phyloP scores from a whole-genome alignment of 2,888 invertebrate genomes.

The Caenorhabditis drosophilae region DNA sequence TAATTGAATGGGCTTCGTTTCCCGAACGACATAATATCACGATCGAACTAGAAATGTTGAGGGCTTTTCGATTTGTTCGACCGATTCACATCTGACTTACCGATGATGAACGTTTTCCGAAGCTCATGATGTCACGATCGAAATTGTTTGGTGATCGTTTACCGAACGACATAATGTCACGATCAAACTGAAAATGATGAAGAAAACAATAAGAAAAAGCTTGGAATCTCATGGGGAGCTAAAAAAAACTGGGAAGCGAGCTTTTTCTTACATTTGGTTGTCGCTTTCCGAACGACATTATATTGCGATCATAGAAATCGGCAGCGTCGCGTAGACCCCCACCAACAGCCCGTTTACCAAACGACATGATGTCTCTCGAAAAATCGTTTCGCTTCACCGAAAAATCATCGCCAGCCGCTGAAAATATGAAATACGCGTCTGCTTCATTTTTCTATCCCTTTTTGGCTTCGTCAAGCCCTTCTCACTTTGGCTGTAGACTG shows the following conservation, averaged over 20 bases:
- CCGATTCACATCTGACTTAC: too few relatives aligned
- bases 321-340: background rate
- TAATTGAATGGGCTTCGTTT: conserved; percentile 31
- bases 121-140: conserved; percentile 23
- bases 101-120: conserved; percentile 9
- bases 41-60: conserved; percentile 27
- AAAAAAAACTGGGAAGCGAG: background rate
- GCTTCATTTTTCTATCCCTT: background rate
- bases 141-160: conserved; percentile 16
- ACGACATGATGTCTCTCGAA: conserved; percentile 47
- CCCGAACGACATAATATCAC: conserved; percentile 46
- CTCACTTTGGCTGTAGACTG: conserved; percentile 29
- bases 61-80: conserved; percentile 8
- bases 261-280: conserved; percentile 8
- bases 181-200: conserved; percentile 2
- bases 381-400: conserved; percentile 28
- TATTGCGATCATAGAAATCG: conserved; percentile 34
- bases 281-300: conserved; percentile 48
- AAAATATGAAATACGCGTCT: background rate
- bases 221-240: background rate
- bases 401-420: conserved; percentile 15
- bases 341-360: conserved; percentile 34
- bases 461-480: background rate
- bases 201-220: background rate
- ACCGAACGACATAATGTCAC: conserved; percentile 19